Evolutionary conservation across 1,140 invertebrate species (phyloP), one percentile per base, ranked within the genome.

Genomic region (Coptotermes formosanus): DNA sequence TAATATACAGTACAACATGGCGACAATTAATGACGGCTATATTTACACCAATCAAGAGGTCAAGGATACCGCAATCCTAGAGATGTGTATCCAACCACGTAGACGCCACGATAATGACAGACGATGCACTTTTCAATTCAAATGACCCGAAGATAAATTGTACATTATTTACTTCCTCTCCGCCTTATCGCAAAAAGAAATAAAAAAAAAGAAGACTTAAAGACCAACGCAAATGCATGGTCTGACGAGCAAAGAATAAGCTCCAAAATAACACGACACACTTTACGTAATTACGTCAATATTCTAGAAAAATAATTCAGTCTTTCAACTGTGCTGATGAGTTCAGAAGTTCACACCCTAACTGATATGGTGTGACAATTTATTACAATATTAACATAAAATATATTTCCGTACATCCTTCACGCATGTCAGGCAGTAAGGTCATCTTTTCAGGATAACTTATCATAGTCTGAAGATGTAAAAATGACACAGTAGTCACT

Each of bases 11-110:
- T n/a, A 75, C 8, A 30, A 9, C 25, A 30, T 16, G 16, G n/a
- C n/a, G 4, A 75, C 30, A 75, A 30, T 75, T 75, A 64, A 64
- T 21, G 59, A 75, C 6, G 64, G 25, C 25, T 30, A 30, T 75
- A 75, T 75, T 75, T 75, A 75, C 64, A 75, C 64, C 64, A 75
- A 75, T 75, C 64, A n/a, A 75, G 64, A 75, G 64, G 64, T 75
- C 64, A 75, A 75, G 64, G 64, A n/a, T 75, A 75, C 64, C 64
- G 6, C 16, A 75, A 14, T 12, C 0, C 25, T 11, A n/a, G 0
- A 8, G 64, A 75, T 75, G 25, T 75, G 64, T 75, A n/a, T 75
- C 64, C 7, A 30, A 75, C 64, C 64, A 75, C 64, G 64, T 75
- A 75, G 64, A n/a, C 64, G 64, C 64, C 64, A n/a, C 9, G 25